These are phyloP conservation scores for Euproctis similis DNA, from an alignment of 2,888 invertebrate species.

Conservation along the genomic window DNA sequence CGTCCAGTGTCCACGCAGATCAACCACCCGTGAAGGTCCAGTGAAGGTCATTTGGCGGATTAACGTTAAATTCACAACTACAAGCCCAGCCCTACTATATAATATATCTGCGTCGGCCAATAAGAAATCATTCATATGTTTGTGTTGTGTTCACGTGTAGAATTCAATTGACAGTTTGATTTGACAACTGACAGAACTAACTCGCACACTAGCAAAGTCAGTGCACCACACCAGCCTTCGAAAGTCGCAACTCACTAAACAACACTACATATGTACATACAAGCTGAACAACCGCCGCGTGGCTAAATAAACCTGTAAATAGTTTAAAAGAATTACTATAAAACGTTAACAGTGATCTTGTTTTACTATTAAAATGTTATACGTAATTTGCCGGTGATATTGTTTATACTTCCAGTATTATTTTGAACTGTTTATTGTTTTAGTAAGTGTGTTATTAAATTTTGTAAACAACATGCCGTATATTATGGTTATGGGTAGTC, in stretches of 20 bases:
- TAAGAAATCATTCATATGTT: conserved; percentile 24
- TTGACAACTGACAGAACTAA: conserved; percentile 49
- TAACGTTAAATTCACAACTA: conserved; percentile 40
- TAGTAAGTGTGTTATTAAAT: background rate
- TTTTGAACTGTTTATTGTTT: conserved; percentile 3
- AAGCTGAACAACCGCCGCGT: conserved; percentile 26
- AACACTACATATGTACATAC: too few species aligned
- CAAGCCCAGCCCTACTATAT: conserved; percentile 26
- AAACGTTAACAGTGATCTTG: too few species aligned
- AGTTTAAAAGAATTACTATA: too few species aligned
- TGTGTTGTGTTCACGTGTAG: conserved; percentile 32
- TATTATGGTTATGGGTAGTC: conserved; percentile 69
- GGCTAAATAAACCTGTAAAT: conserved; percentile 18
- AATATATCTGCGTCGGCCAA: conserved; percentile 26
- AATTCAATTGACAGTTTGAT: too few species aligned
- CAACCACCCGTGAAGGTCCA: conserved; percentile 63
- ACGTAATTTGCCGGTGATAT: conserved; percentile 34
- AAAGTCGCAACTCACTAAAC: conserved; percentile 13
- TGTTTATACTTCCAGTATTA: conserved; percentile 5
- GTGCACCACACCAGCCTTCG: conserved; percentile 44
- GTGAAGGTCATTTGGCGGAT: conserved; percentile 44
- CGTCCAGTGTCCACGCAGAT: conserved; percentile 37
- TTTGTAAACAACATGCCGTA: conserved; percentile 53
- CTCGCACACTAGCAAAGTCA: conserved; percentile 48
- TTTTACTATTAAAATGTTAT: conserved; percentile 38